phyloP scores from a whole-genome alignment of 2,888 invertebrate species.

The Boloria selene region DNA sequence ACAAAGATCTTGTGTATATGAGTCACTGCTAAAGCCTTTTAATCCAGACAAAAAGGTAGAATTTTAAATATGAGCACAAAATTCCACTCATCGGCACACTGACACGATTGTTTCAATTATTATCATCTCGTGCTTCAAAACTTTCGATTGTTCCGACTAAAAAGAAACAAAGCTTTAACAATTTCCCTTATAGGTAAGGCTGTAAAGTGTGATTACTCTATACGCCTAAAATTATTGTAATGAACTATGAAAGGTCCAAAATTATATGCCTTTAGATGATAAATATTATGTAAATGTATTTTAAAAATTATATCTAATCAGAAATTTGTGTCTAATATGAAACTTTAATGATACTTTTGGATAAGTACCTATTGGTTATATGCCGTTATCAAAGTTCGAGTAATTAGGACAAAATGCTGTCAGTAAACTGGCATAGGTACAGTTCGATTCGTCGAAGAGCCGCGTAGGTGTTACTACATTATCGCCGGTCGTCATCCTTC shows the following conservation, averaged over 20 bases:
- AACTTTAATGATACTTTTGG: too few relatives aligned
- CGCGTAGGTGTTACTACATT: constrained; percentile 74
- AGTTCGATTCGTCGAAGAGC: constrained; percentile 75
- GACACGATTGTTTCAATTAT: constrained; percentile 30
- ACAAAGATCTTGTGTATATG: constrained; percentile 79
- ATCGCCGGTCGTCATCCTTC: constrained; percentile 68
- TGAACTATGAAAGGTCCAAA: neutral
- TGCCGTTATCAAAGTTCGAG: constrained; percentile 48
- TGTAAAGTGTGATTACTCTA: neutral
- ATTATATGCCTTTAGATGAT: too few relatives aligned
- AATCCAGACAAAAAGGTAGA: constrained; percentile 57
- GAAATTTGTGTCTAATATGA: too few relatives aligned
- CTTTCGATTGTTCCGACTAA: constrained; percentile 9
- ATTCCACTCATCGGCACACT: constrained; percentile 33
- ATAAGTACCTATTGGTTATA: constrained; percentile 34
- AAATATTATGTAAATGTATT: neutral
- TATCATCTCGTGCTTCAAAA: constrained; percentile 14
- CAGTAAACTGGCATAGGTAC: constrained; percentile 55
- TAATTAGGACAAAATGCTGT: constrained; percentile 73
- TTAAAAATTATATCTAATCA: constrained; percentile 5
- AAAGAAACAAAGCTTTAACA: constrained; percentile 2
- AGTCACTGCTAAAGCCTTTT: constrained; percentile 64
- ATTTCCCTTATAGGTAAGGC: neutral
- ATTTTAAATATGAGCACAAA: constrained; percentile 26
- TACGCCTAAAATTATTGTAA: neutral